These are phyloP conservation scores for Paradoxurus hermaphroditus DNA, from an alignment of 2,113 vertebrate genomes.

Conservation along the genomic window DNA sequence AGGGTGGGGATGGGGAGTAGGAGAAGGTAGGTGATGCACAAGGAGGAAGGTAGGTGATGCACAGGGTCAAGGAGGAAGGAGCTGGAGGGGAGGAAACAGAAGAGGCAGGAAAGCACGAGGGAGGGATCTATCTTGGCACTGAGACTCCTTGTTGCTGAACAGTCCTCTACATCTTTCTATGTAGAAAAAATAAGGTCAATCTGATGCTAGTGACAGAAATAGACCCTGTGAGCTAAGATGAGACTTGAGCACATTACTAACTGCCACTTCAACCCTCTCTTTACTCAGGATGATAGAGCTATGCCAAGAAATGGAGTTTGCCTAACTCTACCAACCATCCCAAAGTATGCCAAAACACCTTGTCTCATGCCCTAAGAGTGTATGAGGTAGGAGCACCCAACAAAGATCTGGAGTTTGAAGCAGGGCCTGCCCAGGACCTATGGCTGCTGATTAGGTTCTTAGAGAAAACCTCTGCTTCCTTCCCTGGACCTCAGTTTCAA, in stretches of 20 bases:
- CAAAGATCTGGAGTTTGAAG: neutral
- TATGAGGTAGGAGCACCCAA: neutral
- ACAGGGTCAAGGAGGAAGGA: slow-evolving; percentile 3
- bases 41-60: neutral
- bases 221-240: neutral
- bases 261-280: neutral
- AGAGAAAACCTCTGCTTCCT: neutral
- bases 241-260: slow-evolving; percentile 1
- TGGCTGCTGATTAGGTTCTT: neutral
- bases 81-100: neutral
- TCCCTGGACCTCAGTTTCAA: slow-evolving; percentile 1
- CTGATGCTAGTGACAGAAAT: slow-evolving; percentile 36
- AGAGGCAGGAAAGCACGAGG: neutral
- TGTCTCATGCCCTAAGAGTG: neutral
- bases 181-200: slow-evolving; percentile 42
- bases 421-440: neutral
- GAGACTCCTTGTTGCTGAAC: neutral
- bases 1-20: neutral
- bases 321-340: neutral
- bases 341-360: neutral
- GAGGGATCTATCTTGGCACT: neutral
- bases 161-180: slow-evolving; percentile 32
- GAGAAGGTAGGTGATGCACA: neutral
- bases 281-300: neutral
- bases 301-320: neutral